A percentile compares a stretch with the other conserved stretches of the same genome.
These are phyloP conservation scores for Hyperopisus bebe DNA, from an alignment of 2,113 vertebrate species.

Conservation along the genomic window DNA sequence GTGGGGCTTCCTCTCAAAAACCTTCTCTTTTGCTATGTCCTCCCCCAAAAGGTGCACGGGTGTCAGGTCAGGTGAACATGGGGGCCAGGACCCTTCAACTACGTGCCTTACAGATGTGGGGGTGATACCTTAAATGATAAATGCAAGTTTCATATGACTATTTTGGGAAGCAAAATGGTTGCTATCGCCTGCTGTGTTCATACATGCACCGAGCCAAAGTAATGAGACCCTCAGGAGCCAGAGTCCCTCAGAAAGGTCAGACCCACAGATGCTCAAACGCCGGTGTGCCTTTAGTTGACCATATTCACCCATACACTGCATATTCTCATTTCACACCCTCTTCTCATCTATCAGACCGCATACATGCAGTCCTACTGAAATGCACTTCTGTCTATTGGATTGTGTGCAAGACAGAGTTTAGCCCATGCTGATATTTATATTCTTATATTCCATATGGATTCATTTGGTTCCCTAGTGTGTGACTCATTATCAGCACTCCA, in stretches of 20 bases:
- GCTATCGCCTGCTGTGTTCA: not conserved
- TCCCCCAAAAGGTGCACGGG: too few relatives aligned
- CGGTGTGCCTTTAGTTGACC: not conserved
- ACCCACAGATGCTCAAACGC: not conserved
- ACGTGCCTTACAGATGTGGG: not conserved
- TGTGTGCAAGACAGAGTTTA: not conserved
- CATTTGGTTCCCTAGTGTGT: not conserved
- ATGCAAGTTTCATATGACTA: not conserved
- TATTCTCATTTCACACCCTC: too few relatives aligned
- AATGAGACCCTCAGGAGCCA: not conserved
- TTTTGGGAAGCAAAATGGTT: not conserved
- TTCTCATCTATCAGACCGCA: not conserved
- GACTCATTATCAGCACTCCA: conserved; percentile 2
- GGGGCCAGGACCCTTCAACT: not conserved
- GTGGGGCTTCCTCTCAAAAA: too few relatives aligned
- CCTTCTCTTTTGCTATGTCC: too few relatives aligned
- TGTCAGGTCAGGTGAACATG: too few relatives aligned
- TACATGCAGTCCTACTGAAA: not conserved
- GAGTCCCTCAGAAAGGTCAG: conserved; percentile 6
- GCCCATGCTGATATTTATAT: not conserved
- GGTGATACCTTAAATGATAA: not conserved
- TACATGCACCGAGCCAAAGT: not conserved
- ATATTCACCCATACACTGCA: not conserved
- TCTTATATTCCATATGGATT: not conserved
- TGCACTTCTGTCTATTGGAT: not conserved